These are phyloP conservation scores for Musca domestica DNA, from an alignment of 1,140 invertebrate genomes.

Conservation along the genomic window DNA sequence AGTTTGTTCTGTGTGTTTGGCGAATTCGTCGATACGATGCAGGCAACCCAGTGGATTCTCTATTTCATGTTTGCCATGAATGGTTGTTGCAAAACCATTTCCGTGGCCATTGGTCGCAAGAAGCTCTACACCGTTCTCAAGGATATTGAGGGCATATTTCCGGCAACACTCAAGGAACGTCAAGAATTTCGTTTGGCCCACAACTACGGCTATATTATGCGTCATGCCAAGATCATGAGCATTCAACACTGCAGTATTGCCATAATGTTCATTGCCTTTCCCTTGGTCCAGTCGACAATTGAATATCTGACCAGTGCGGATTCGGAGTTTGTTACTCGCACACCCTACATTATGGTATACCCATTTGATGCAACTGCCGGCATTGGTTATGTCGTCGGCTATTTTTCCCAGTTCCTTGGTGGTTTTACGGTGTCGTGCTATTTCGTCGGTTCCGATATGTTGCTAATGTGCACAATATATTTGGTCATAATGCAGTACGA, in stretches of 20 bases:
- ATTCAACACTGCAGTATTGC: neutral
- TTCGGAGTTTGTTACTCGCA: neutral
- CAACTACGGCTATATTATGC: neutral
- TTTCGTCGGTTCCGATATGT: neutral
- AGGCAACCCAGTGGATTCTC: neutral
- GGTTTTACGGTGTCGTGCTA: neutral
- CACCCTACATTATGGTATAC: constrained; percentile 1
- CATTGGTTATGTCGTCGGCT: neutral
- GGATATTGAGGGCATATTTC: neutral
- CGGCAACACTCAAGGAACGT: neutral
- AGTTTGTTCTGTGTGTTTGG: neutral
- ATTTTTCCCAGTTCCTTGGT: neutral
- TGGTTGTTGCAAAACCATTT: neutral
- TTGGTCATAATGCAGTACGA: neutral
- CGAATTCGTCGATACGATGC: neutral
- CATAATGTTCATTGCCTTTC: constrained; percentile 9
- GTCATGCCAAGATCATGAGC: neutral
- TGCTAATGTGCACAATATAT: neutral
- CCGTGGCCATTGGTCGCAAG: neutral
- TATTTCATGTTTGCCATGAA: constrained; percentile 1
- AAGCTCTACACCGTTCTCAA: neutral
- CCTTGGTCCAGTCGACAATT: neutral
- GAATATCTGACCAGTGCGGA: neutral
- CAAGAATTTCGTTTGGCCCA: neutral
- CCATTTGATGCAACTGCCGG: neutral